Base-by-base conservation (phyloP, 2,888 invertebrate genomes). In the Spicauda simplicius region DNA sequence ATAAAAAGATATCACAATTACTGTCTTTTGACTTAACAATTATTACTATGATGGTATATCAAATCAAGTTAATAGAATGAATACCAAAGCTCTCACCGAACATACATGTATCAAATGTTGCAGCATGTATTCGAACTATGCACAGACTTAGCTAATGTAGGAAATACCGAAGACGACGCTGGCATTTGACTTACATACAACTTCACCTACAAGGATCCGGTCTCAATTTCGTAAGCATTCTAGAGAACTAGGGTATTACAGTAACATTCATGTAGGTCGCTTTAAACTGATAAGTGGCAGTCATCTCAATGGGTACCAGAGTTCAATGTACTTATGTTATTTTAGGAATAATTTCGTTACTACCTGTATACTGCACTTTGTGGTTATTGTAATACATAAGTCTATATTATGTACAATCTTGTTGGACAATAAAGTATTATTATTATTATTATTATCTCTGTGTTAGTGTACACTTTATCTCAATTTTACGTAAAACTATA, bases 211-310 rank as follows among this genome's bases (percentile, higher is more conserved):
- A 60, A 52, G 50, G 52, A n/a, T 19, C n/a, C n/a, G n/a, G 52
- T 37, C 53, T 62, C 41, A 41, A 62, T 60, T 60, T 60, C 52
- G 52, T 52, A 52, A 60, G 52, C 18, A 19, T 52, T 60, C 52
- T 37, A 50, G 60, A 19, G 52, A 60, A 60, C 18, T 30, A 30
- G 12, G 33, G 30, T 25, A 30, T 59, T 59, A 12, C 30, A n/a
- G 7, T 20, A 59, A 25, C 50, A 11, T 52, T 11, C 52, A 19
- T 52, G n/a, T 6, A 3, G n/a, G 45, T 45, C n/a, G n/a, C 45
- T n/a, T 45, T n/a, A n/a, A 45, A 45, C 12, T n/a, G 33, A 33
- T 33, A n/a, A 6, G 0, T 45, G n/a, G 6, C 45, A 45, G 37
- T 12, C 12, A 45, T n/a, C 6, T 2, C 25, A 30, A 6, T 5